Base-by-base conservation (phyloP, 2,113 vertebrate genomes). In the Stictonetta naevosa region DNA sequence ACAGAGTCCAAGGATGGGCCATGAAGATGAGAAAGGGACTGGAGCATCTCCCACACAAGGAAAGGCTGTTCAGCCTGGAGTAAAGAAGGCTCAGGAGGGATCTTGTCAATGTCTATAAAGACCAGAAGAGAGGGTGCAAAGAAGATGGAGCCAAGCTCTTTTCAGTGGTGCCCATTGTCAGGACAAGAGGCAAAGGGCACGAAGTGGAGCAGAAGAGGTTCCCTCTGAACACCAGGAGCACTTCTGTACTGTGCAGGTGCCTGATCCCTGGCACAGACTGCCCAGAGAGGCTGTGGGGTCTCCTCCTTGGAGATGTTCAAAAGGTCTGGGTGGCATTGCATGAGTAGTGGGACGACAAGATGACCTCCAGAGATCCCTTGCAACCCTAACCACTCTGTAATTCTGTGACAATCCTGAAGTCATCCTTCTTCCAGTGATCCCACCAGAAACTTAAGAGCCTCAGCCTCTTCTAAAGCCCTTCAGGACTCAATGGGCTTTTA, bases 221-320 rank as follows among this genome's bases (percentile, higher is more conserved):
- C 25, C 15, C 67, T 6, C n/a, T 42, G 38, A 59, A 25, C 44
- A 42, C 36, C 11, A 76, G n/a, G 71, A 86, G 63, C 3, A 18
- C 11, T 36, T 83, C 38, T 64, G 44, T 21, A 6, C 38, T 64
- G 18, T 69, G 29, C 86, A 23, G 33, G 12, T 88, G 71, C 22
- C 33, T 0, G 0, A 80, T 12, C 17, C 21, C 17, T 28, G 23
- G 23, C 34, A 28, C 8, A 55, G 42, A 33, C 28, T 84, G 8
- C 33, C 29, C 38, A 76, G 44, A 52, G 44, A 46, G 3, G 19
- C 20, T 73, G 5, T 28, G 17, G 44, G 25, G 5, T 58, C 11
- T 77, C 10, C 11, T 23, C 34, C 44, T 22, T 52, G 55, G 63
- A 56, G 53, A 50, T 75, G 36, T 10, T 86, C n/a, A 48, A 53